Base-by-base conservation (phyloP, 2,888 invertebrate genomes). In the Syrphus vitripennis region DNA sequence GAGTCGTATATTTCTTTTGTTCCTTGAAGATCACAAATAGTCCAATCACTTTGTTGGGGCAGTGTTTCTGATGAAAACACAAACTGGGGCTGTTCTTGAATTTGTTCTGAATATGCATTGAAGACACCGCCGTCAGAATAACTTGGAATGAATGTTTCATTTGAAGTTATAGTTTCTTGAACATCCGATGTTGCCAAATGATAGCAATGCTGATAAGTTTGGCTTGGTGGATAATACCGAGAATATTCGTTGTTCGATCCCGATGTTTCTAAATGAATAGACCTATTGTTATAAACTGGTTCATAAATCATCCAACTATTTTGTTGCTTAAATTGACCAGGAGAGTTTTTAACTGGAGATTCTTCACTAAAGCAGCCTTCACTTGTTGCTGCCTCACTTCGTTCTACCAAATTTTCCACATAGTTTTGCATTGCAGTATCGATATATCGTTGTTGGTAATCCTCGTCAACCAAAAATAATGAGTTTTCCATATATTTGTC, bases 321-420 rank as follows among this genome's bases (percentile, higher is more conserved):
- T 37, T 14, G 14, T 0, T 59, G 34, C n/a, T n/a, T n/a, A n/a
- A n/a, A n/a, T n/a, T n/a, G n/a, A n/a, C n/a, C n/a, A n/a, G 29
- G 31, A 16, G 34, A 19, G 19, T 14, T 57, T 14, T 9, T 6
- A 34, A 34, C n/a, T 12, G 59, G 37, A 0, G 34, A 37, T 24
- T 59, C 21, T 4, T 37, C 14, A 37, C 14, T 21, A 3, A 19
- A 34, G 3, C 5, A 14, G 3, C 1, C 37, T 21, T 59, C 37
- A 1, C 37, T 34, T 3, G 14, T 34, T 3, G 14, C 4, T 6
- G n/a, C 5, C 5, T 63, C 48, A 19, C 63, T 71, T 2, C 61
- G 78, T 19, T 71, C 37, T 1, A 29, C 77, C 4, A 70, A 21
- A n/a, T 14, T 71, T 14, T 42, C 71, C 6, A 65, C 34, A 26